Percentiles rank a stretch among this genome's conserved stretches.
Conservation (phyloP, 1,140 invertebrate genomes). For the Argopecten irradians region DNA sequence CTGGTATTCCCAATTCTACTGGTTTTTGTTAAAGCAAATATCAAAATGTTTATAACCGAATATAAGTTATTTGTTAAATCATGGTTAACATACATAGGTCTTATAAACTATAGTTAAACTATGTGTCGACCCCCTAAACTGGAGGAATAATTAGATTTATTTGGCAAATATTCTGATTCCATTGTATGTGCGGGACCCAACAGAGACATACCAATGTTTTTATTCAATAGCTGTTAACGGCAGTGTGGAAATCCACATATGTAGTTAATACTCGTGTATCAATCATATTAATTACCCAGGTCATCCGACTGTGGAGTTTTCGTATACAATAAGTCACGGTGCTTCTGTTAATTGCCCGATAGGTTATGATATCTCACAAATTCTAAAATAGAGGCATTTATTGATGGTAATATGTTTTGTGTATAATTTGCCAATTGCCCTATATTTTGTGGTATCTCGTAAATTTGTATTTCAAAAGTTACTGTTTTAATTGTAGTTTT, state of each 20-base stretch:
- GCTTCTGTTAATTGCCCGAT: too few relatives aligned
- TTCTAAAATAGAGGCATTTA: too few relatives aligned
- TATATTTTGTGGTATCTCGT: too few relatives aligned
- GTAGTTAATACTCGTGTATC: not conserved
- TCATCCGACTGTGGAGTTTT: not conserved
- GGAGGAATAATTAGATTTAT: not conserved
- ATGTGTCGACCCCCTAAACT: not conserved
- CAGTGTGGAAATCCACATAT: not conserved
- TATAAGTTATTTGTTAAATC: not conserved
- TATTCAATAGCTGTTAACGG: not conserved
- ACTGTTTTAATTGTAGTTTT: too few relatives aligned
- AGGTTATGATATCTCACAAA: too few relatives aligned
- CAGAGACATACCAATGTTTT: not conserved
- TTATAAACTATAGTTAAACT: not conserved
- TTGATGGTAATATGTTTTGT: too few relatives aligned
- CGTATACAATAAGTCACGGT: not conserved
- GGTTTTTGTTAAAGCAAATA: too few relatives aligned
- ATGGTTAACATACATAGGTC: not conserved
- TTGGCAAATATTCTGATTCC: not conserved
- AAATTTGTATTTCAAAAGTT: too few relatives aligned
- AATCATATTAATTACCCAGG: not conserved
- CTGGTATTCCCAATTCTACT: too few relatives aligned
- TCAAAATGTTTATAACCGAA: too few relatives aligned
- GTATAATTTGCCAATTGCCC: too few relatives aligned
- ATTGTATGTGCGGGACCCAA: not conserved